These are phyloP conservation scores for Oryctes rhinoceros DNA, from an alignment of 1,140 invertebrate species.

Conservation along the genomic window DNA sequence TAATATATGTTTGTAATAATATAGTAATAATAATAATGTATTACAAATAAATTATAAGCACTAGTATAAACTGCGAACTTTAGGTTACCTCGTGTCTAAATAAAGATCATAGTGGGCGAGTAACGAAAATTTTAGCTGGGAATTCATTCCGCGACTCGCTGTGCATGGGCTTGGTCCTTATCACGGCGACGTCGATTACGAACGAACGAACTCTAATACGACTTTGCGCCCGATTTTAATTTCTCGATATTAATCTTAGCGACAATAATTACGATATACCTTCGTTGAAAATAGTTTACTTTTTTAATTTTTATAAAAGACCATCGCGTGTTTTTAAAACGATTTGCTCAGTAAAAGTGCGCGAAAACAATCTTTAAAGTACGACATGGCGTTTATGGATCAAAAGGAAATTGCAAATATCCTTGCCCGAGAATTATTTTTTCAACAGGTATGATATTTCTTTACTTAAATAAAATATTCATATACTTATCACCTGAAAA, in stretches of 20 bases:
- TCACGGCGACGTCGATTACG: conserved; percentile 48
- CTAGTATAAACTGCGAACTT: conserved; percentile 50
- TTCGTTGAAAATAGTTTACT: neutral
- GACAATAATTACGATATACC: neutral
- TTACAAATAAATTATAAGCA: conserved; percentile 55
- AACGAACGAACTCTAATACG: conserved; percentile 55
- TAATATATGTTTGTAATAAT: neutral
- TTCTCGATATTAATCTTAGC: conserved; percentile 11
- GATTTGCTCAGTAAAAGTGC: neutral
- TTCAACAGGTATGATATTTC: conserved; percentile 63
- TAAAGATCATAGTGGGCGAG: conserved; percentile 57
- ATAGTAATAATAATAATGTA: conserved; percentile 45
- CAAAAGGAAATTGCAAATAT: conserved; percentile 81
- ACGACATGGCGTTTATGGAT: conserved; percentile 67
- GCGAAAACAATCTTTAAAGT: neutral
- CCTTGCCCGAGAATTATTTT: conserved; percentile 80
- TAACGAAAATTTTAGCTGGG: conserved; percentile 56
- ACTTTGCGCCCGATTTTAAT: conserved; percentile 43
- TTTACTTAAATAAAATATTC: neutral
- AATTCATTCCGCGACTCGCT: conserved; percentile 55
- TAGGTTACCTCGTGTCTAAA: conserved; percentile 56
- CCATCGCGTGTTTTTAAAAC: no score
- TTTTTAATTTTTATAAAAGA: no score
- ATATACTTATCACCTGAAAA: no score
- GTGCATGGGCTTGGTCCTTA: conserved; percentile 53